A percentile compares a stretch with the other conserved stretches of the same genome.
Evolutionary conservation across 2,888 invertebrate species (phyloP).

Genomic region (Choristoneura rosaceana): DNA sequence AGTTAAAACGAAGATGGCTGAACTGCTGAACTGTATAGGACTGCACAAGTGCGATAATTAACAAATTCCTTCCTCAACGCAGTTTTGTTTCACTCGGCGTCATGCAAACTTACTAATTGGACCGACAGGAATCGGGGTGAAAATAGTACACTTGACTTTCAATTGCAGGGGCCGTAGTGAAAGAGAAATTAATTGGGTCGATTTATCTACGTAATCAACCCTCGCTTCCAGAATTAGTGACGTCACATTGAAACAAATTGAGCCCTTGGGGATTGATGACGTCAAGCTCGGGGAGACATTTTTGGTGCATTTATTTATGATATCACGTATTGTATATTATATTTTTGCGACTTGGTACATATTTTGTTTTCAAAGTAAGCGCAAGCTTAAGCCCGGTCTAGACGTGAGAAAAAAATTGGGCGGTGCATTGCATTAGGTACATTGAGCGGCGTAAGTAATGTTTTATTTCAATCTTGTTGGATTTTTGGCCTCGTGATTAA

Average conservation of each 20-base stretch:
- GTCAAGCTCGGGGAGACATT: neutral
- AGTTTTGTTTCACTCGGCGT: slow-evolving; percentile 19
- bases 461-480: no score
- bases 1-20: neutral
- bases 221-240: slow-evolving; percentile 38
- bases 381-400: no score
- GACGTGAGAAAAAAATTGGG: no score
- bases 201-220: slow-evolving; percentile 25
- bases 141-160: slow-evolving; percentile 36
- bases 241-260: slow-evolving; percentile 33
- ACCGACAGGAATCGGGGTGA: slow-evolving; percentile 18
- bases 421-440: no score
- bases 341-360: no score
- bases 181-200: slow-evolving; percentile 36
- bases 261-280: slow-evolving; percentile 25
- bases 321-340: neutral
- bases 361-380: no score
- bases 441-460: no score
- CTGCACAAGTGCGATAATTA: slow-evolving; percentile 4
- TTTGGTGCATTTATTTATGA: slow-evolving; percentile 3
- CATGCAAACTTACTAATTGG: slow-evolving; percentile 30
- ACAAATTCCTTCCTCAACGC: slow-evolving; percentile 11
- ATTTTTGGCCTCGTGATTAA: no score
- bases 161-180: slow-evolving; percentile 33
- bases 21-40: neutral